A percentile compares a stretch with the other conserved stretches of the same genome.
phyloP scores from a whole-genome alignment of 2,797 vertebrate genomes.

The Sylvilagus floridanus region DNA sequence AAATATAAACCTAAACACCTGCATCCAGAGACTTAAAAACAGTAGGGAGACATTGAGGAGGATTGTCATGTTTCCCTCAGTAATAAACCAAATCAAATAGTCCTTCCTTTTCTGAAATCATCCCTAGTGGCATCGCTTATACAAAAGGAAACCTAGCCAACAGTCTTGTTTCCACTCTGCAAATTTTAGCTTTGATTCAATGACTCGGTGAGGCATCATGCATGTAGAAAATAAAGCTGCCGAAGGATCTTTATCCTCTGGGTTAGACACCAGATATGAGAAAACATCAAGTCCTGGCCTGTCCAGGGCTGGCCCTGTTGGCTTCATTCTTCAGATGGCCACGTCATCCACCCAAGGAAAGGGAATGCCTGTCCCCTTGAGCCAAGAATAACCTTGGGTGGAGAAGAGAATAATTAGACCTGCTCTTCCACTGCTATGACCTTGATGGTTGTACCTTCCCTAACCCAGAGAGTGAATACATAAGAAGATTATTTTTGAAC shows the following conservation, averaged over 20 bases:
- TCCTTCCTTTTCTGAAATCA: not conserved
- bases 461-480: not conserved
- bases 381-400: slow-evolving; percentile 57
- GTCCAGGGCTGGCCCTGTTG: not conserved
- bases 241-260: not conserved
- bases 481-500: not conserved
- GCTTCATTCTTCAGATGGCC: slow-evolving; percentile 4
- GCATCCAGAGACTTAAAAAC: not conserved
- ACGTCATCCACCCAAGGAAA: not conserved
- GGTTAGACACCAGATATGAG: not conserved
- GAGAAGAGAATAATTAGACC: slow-evolving; percentile 46
- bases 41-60: not conserved
- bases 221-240: not conserved
- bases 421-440: not conserved
- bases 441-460: not conserved
- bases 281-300: not conserved
- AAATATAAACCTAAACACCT: slow-evolving; percentile 41
- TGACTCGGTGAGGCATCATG: not conserved
- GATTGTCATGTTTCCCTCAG: not conserved
- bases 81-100: not conserved
- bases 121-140: not conserved
- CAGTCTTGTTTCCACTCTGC: not conserved
- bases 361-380: not conserved
- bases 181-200: slow-evolving; percentile 5
- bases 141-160: not conserved